phyloP scores from a whole-genome alignment of 2,113 vertebrate species.

The Excalfactoria chinensis region DNA sequence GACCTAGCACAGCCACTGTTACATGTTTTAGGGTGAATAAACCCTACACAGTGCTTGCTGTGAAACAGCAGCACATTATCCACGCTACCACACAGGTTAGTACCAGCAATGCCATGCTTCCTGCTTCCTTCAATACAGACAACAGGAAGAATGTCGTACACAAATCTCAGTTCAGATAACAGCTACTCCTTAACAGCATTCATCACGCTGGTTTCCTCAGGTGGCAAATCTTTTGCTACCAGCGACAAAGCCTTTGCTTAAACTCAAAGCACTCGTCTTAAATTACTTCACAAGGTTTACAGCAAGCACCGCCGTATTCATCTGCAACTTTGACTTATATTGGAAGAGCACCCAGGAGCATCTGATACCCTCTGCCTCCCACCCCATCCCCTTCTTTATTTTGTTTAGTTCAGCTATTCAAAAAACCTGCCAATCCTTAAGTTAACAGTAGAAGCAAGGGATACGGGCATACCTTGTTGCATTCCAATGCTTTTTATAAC shows the following conservation, averaged over 20 bases:
- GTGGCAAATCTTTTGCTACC: neutral
- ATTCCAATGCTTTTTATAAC: neutral
- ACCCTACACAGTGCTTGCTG: neutral
- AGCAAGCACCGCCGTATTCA: neutral
- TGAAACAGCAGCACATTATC: neutral
- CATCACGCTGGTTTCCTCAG: neutral
- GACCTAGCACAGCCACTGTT: neutral
- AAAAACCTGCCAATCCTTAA: neutral
- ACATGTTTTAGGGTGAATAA: neutral
- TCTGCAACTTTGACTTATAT: neutral
- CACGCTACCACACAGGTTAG: neutral
- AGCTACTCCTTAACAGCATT: neutral
- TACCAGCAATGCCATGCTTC: neutral
- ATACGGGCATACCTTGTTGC: rapidly evolving
- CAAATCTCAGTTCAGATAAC: neutral
- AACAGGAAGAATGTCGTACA: neutral
- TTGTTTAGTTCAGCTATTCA: neutral
- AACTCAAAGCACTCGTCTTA: conserved; percentile 4
- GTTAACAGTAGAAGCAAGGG: neutral
- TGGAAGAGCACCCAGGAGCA: neutral
- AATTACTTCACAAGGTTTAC: neutral
- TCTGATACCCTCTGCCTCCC: neutral
- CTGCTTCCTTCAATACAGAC: neutral
- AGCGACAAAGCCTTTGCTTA: neutral
- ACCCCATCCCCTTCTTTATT: neutral